phyloP scores from a whole-genome alignment of 2,113 vertebrate species.

The Colossoma macropomum region DNA sequence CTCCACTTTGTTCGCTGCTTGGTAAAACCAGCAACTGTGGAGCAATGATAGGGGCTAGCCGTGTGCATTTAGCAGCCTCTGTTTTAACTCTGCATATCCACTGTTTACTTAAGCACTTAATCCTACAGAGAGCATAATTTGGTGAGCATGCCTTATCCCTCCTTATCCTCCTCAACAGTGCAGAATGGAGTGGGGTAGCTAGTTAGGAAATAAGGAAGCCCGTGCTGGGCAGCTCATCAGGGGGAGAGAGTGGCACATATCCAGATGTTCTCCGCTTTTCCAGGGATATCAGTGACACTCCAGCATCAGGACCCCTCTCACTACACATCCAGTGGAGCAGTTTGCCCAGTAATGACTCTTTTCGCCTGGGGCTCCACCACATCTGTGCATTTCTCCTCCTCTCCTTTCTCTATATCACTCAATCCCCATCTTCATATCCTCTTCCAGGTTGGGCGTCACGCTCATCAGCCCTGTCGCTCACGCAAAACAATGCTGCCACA shows the following conservation, averaged over 20 bases:
- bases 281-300: constrained; percentile 67
- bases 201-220: constrained; percentile 73
- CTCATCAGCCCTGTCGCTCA: constrained; percentile 13
- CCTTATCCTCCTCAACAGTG: constrained; percentile 69
- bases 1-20: constrained; percentile 48
- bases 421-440: constrained; percentile 22
- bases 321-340: constrained; percentile 71
- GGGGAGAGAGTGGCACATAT: constrained; percentile 76
- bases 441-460: constrained; percentile 22
- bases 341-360: constrained; percentile 82
- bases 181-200: constrained; percentile 72
- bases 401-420: constrained; percentile 17
- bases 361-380: constrained; percentile 75
- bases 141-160: constrained; percentile 75
- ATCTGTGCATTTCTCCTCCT: constrained; percentile 67
- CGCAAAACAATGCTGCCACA: constrained; percentile 32
- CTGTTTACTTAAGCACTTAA: constrained; percentile 75
- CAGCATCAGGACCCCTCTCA: constrained; percentile 71
- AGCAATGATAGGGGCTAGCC: constrained; percentile 61
- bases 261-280: constrained; percentile 77
- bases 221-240: constrained; percentile 69
- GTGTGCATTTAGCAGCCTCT: constrained; percentile 65
- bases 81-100: constrained; percentile 61
- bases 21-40: constrained; percentile 63
- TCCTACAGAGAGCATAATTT: constrained; percentile 73